phyloP scores from a whole-genome alignment of 2,888 invertebrate species.

The Lymantria dispar region DNA sequence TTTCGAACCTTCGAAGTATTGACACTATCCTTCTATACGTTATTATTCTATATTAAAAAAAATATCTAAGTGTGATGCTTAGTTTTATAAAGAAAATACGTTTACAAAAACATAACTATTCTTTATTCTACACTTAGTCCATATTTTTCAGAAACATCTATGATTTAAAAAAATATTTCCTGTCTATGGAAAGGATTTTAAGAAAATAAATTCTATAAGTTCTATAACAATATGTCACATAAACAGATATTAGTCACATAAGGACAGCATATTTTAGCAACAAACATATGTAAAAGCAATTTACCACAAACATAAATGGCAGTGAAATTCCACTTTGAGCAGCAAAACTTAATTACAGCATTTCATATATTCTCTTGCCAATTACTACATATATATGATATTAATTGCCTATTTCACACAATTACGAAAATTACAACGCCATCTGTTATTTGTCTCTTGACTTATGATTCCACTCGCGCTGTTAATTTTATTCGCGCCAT shows the following conservation, averaged over 20 bases:
- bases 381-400: not conserved
- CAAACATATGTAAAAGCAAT: constrained; percentile 26
- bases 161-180: not conserved
- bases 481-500: constrained; percentile 60
- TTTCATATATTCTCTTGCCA: not conserved
- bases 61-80: too few species aligned
- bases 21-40: too few species aligned
- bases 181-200: not conserved
- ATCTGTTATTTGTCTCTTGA: constrained; percentile 14
- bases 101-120: not conserved
- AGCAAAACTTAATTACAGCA: constrained; percentile 13
- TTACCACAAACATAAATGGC: constrained; percentile 34
- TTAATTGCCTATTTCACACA: not conserved
- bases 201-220: not conserved
- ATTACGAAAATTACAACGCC: constrained; percentile 21
- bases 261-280: constrained; percentile 28
- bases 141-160: too few species aligned
- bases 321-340: constrained; percentile 51
- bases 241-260: constrained; percentile 45
- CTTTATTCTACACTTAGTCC: not conserved
- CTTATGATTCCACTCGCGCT: constrained; percentile 6
- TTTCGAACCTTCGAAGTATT: too few species aligned
- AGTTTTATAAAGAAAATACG: too few species aligned
- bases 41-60: not conserved
- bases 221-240: constrained; percentile 40